Evolutionary conservation across 2,797 vertebrate genomes (phyloP).

Genomic region (Pyrocephalus nanus): DNA sequence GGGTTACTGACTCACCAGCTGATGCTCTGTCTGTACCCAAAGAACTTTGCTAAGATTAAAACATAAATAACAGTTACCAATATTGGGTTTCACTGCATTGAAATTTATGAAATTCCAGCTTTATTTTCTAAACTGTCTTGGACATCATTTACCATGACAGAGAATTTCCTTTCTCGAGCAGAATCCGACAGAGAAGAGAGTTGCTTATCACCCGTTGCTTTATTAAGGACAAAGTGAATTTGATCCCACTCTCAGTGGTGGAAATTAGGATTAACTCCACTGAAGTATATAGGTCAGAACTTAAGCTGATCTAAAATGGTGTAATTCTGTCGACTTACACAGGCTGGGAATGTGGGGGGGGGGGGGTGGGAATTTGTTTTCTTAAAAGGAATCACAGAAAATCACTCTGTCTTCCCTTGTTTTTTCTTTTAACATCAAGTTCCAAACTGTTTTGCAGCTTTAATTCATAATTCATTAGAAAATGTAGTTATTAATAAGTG

Average conservation of each 20-base stretch:
- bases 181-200: neutral
- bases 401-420: neutral
- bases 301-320: slow-evolving; percentile 17
- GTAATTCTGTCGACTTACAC: neutral
- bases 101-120: neutral
- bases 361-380: neutral
- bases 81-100: neutral
- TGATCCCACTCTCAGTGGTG: slow-evolving; percentile 20
- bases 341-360: neutral
- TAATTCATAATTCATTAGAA: neutral
- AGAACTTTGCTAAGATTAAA: neutral
- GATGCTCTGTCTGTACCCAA: neutral
- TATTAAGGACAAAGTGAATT: slow-evolving; percentile 38
- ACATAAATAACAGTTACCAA: neutral
- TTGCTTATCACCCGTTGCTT: neutral
- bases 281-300: slow-evolving; percentile 44
- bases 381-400: neutral
- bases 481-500: neutral
- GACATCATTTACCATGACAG: neutral
- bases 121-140: neutral
- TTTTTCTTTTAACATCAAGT: neutral
- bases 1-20: neutral
- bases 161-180: neutral
- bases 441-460: neutral
- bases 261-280: slow-evolving; percentile 55